These are phyloP conservation scores for Nannobrachium achirus DNA, from an alignment of 2,113 vertebrate species.

Conservation along the genomic window DNA sequence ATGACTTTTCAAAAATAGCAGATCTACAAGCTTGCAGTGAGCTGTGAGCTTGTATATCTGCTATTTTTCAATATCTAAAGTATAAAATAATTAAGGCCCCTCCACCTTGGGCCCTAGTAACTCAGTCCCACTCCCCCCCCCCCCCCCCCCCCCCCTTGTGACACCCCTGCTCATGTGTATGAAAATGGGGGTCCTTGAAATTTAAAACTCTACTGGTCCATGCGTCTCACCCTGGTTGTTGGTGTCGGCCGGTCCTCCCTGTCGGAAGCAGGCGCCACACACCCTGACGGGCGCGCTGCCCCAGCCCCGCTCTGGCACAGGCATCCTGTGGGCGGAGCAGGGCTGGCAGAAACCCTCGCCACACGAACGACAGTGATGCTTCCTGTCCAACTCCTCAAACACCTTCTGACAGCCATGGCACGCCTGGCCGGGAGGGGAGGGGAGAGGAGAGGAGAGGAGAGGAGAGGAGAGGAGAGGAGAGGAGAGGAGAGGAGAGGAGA, in stretches of 20 bases:
- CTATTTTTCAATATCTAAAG: too few species aligned
- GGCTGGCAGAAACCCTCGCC: conserved; percentile 85
- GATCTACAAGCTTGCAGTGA: too few species aligned
- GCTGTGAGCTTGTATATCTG: too few species aligned
- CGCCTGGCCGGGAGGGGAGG: conserved; percentile 50
- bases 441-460: not conserved
- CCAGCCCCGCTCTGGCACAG: conserved; percentile 84
- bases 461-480: not conserved
- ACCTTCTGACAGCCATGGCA: conserved; percentile 78
- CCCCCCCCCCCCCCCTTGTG: too few species aligned
- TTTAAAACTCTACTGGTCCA: too few species aligned
- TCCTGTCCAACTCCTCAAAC: conserved; percentile 80
- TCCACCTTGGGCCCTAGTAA: too few species aligned
- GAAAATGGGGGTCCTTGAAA: too few species aligned
- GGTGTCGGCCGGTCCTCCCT: conserved; percentile 62
- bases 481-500: too few species aligned
- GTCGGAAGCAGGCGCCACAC: conserved; percentile 77
- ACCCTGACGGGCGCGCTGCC: conserved; percentile 80
- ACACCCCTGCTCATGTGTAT: too few species aligned
- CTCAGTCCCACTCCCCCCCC: too few species aligned
- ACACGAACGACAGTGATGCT: conserved; percentile 84
- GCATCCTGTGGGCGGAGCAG: conserved; percentile 82
- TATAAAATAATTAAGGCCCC: too few species aligned
- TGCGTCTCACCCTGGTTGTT: conserved; percentile 66
- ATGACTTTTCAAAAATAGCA: too few species aligned